Base-by-base conservation (phyloP, 2,888 invertebrate genomes). In the Machimus atricapillus region DNA sequence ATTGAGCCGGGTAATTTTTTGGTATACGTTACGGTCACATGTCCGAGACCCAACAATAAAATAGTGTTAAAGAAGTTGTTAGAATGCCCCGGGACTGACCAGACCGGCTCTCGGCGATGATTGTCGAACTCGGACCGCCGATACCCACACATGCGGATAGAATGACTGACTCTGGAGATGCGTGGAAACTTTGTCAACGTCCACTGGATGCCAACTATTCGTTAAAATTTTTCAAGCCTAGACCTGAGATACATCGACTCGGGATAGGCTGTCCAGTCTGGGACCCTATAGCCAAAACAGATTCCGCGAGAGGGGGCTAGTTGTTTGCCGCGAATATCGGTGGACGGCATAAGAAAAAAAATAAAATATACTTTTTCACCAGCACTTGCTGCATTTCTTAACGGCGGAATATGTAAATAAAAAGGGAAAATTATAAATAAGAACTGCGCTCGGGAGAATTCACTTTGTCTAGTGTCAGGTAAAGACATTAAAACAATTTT, bases 21-120 rank as follows among this genome's bases (percentile, higher is more conserved):
- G 87, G 88, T 88, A 82, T 89, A 87, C 87, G 81, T 88, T 88
- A 87, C 86, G 87, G 86, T 86, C 88, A 88, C 82, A 87, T 88
- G 87, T 89, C 87, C 87, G 83, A 14, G 76, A 43, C 16, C 87
- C 86, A 88, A 88, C 87, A 89, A 88, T 89, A 88, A 89, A 88
- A 86, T 89, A 86, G 86, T 87, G 88, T 86, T 88, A 88, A 88
- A 88, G 88, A 89, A 88, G 88, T 88, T 88, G 88, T 87, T 87
- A 87, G 85, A 88, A 88, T 87, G 87, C 86, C 86, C 87, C 87
- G 14, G 40, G 31, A 46, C 85, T 43, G 85, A 52, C 73, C 74
- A 46, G 87, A 86, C 88, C 88, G 87, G 87, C 87, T 37, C 87
- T 37, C 85, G 31, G 9, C 74, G 40, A 19, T 86, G 37, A 40